These are phyloP conservation scores for Nasonia oneida DNA, from an alignment of 2,888 invertebrate genomes.

Conservation along the genomic window DNA sequence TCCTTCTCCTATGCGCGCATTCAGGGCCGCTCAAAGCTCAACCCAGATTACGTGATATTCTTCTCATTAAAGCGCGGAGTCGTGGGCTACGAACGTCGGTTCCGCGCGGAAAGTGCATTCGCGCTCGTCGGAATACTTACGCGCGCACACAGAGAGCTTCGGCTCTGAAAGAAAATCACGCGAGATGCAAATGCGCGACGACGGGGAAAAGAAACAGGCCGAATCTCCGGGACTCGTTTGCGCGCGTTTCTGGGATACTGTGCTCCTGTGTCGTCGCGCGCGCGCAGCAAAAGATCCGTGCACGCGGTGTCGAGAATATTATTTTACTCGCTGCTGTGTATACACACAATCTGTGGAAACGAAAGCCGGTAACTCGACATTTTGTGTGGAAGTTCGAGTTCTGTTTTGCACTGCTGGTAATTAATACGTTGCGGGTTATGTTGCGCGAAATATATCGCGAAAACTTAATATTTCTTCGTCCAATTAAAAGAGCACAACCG, in stretches of 20 bases:
- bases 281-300: background rate
- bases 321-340: background rate
- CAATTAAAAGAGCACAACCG: background rate
- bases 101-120: constrained; percentile 33
- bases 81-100: constrained; percentile 31
- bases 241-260: background rate
- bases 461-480: background rate
- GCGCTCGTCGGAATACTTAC: constrained; percentile 5
- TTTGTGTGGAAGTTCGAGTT: too few relatives aligned
- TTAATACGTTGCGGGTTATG: too few relatives aligned
- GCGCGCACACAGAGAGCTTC: background rate
- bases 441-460: too few relatives aligned
- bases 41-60: constrained; percentile 55
- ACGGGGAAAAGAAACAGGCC: constrained; percentile 1
- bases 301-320: background rate
- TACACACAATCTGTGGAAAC: too few relatives aligned
- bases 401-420: too few relatives aligned
- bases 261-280: background rate
- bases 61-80: constrained; percentile 48
- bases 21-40: constrained; percentile 9
- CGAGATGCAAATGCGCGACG: constrained; percentile 25
- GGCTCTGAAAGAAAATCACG: constrained; percentile 46
- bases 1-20: background rate
- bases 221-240: constrained; percentile 30
- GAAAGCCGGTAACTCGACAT: too few relatives aligned